Conservation (phyloP, 1,140 invertebrate genomes). For the Melitaea cinxia region DNA sequence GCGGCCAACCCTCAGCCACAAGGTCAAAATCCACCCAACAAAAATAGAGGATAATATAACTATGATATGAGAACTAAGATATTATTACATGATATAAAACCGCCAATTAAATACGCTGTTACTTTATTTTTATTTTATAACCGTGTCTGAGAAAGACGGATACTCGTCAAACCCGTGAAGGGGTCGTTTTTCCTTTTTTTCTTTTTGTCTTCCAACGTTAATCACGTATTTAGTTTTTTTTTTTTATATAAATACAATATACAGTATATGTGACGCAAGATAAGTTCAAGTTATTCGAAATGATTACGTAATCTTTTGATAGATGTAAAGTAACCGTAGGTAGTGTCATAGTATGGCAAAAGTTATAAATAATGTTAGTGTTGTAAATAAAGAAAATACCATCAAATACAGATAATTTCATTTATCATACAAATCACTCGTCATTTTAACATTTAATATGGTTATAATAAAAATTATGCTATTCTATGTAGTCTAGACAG, state of each 20-base stretch:
- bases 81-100: too few species aligned
- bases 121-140: neutral
- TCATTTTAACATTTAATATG: constrained; percentile 3
- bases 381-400: neutral
- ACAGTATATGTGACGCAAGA: too few species aligned
- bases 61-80: too few species aligned
- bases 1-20: constrained; percentile 15
- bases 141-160: neutral
- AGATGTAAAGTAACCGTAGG: neutral
- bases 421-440: neutral
- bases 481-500: neutral
- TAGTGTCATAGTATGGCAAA: neutral
- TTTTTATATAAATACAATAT: too few species aligned
- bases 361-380: neutral
- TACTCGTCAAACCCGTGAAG: neutral
- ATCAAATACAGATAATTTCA: neutral
- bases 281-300: too few species aligned
- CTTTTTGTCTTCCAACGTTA: neutral
- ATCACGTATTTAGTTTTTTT: too few species aligned
- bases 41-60: constrained; percentile 14
- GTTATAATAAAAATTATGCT: neutral
- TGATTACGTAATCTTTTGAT: neutral
- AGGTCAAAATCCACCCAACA: constrained; percentile 10
- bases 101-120: constrained; percentile 3
- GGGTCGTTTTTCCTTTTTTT: neutral